These are phyloP conservation scores for Vultur gryphus DNA, from an alignment of 2,797 vertebrate species.

Conservation along the genomic window DNA sequence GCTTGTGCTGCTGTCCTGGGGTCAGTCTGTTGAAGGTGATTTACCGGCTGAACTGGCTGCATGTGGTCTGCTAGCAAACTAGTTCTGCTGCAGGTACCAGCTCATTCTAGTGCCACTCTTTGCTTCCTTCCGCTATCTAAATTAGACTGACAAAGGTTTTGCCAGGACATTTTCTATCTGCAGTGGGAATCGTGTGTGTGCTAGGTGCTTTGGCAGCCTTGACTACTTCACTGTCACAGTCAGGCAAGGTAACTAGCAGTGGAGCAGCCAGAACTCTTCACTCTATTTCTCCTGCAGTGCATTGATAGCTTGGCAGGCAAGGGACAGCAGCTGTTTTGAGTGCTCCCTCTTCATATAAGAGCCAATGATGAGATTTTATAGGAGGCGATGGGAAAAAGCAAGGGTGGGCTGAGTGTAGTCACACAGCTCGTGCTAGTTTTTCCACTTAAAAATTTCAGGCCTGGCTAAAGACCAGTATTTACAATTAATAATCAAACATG, in stretches of 20 bases:
- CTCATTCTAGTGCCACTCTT: neutral
- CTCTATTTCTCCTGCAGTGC: neutral
- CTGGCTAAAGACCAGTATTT: slow-evolving; percentile 1
- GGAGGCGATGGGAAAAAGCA: neutral
- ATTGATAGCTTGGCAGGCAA: slow-evolving; percentile 5
- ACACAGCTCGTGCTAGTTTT: neutral
- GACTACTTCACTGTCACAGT: neutral
- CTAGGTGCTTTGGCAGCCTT: neutral
- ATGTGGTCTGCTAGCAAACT: neutral
- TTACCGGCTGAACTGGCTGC: neutral
- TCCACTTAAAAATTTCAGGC: neutral
- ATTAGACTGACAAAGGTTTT: neutral
- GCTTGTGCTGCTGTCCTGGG: fast-evolving
- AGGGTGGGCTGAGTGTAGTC: slow-evolving; percentile 11
- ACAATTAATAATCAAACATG: neutral
- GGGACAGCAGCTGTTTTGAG: slow-evolving; percentile 11
- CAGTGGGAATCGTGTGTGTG: neutral
- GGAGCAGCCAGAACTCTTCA: neutral
- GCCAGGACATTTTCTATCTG: neutral
- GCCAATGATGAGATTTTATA: slow-evolving; percentile 22
- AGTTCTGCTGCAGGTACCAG: neutral
- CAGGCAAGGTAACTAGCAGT: neutral
- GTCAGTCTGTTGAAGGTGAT: neutral
- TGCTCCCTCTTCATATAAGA: neutral
- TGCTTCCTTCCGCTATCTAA: neutral